phyloP scores from a whole-genome alignment of 2,888 invertebrate genomes.

The Calameuta idolon region DNA sequence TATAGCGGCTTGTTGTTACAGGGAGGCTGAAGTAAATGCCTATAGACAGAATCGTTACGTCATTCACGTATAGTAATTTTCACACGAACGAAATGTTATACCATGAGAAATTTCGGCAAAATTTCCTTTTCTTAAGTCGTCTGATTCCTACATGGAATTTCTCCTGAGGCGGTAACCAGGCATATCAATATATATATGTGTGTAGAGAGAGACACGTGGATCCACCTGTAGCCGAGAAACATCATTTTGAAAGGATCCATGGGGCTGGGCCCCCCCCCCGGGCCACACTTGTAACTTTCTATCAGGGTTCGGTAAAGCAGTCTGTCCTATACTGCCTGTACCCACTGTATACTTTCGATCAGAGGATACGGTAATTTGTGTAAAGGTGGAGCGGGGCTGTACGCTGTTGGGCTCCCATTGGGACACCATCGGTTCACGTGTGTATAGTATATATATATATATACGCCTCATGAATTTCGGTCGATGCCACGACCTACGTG shows the following conservation, averaged over 20 bases:
- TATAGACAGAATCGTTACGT: not conserved
- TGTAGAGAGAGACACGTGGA: not conserved
- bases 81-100: not conserved
- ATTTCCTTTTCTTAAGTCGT: not conserved
- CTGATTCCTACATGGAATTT: not conserved
- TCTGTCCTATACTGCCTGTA: not conserved
- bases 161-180: not conserved
- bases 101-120: not conserved
- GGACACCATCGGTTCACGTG: too few relatives aligned
- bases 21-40: not conserved
- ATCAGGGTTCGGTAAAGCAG: not conserved
- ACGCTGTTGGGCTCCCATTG: not conserved
- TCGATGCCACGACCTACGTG: conserved; percentile 31
- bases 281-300: not conserved
- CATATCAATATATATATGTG: too few relatives aligned
- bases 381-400: not conserved
- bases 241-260: not conserved
- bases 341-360: not conserved
- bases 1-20: not conserved
- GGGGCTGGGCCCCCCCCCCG: too few relatives aligned
- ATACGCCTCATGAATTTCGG: conserved; percentile 39
- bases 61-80: not conserved
- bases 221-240: not conserved
- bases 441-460: not conserved
- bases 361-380: not conserved